Conservation (phyloP, 2,797 vertebrate species). For the Sardinella longiceps region DNA sequence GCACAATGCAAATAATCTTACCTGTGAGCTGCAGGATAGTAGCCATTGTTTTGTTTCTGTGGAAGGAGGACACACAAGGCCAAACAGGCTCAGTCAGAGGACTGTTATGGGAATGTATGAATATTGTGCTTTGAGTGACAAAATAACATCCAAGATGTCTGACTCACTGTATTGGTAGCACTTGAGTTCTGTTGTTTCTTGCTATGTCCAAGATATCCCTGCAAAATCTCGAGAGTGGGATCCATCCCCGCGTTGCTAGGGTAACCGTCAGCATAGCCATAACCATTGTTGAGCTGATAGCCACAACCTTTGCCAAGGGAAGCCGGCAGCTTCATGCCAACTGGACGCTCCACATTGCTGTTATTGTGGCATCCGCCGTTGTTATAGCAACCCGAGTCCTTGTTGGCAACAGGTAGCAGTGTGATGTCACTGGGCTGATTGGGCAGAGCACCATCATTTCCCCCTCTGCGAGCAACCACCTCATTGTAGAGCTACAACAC, state of each 20-base stretch:
- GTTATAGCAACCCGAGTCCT: slow-evolving; percentile 41
- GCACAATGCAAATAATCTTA: not conserved
- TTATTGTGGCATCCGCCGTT: slow-evolving; percentile 25
- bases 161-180: slow-evolving; percentile 84
- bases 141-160: slow-evolving; percentile 8
- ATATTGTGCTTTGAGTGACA: slow-evolving; percentile 57
- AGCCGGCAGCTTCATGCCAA: slow-evolving; percentile 11
- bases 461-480: slow-evolving; percentile 90
- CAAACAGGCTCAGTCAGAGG: not conserved
- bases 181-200: slow-evolving; percentile 70
- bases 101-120: not conserved
- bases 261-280: slow-evolving; percentile 55
- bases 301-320: slow-evolving; percentile 48
- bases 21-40: not conserved
- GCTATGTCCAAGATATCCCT: slow-evolving; percentile 73
- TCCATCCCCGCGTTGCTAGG: slow-evolving; percentile 61
- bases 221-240: slow-evolving; percentile 73
- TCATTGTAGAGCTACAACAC: slow-evolving; percentile 90
- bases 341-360: not conserved
- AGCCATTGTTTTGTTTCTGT: not conserved
- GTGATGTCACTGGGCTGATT: slow-evolving; percentile 67
- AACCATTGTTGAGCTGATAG: slow-evolving; percentile 57
- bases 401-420: slow-evolving; percentile 60
- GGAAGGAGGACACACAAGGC: not conserved
- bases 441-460: slow-evolving; percentile 68